Evolutionary conservation across 2,797 vertebrate species (phyloP).

Genomic region (Sebastolobus altivelis): DNA sequence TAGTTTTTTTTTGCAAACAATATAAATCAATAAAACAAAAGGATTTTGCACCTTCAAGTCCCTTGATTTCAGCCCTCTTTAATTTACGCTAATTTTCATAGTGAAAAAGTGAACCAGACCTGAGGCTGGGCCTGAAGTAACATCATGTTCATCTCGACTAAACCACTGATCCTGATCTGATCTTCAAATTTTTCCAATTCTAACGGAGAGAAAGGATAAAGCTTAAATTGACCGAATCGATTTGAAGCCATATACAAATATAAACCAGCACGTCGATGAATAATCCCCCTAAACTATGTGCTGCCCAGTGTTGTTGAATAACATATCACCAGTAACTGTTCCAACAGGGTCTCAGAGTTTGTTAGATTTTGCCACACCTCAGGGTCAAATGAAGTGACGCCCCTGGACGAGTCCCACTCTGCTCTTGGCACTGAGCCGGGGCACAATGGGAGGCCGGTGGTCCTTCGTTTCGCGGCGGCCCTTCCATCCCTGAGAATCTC

Average conservation of each 20-base stretch:
- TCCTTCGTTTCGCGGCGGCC: conserved; percentile 54
- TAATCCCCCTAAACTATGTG: not conserved
- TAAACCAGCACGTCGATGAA: not conserved
- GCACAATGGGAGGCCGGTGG: conserved; percentile 69
- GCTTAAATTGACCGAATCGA: not conserved
- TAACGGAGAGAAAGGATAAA: not conserved
- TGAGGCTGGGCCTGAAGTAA: not conserved
- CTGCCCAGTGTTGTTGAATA: not conserved
- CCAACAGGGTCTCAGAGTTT: conserved; percentile 4
- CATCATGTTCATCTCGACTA: not conserved
- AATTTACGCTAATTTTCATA: not conserved
- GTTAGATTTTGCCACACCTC: conserved; percentile 27
- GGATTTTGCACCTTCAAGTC: not conserved
- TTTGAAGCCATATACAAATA: not conserved
- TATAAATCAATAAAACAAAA: not conserved
- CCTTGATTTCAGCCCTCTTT: not conserved
- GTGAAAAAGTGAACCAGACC: not conserved
- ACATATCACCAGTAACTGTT: not conserved
- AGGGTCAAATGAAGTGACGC: conserved; percentile 43
- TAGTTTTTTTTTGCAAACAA: not conserved
- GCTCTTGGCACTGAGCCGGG: conserved; percentile 65
- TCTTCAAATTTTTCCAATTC: not conserved
- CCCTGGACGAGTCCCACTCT: conserved; percentile 45
- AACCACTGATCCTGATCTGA: not conserved
- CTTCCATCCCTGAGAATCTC: conserved; percentile 67